Evolutionary conservation across 2,113 vertebrate species (phyloP).

Genomic region (Megalops atlanticus): DNA sequence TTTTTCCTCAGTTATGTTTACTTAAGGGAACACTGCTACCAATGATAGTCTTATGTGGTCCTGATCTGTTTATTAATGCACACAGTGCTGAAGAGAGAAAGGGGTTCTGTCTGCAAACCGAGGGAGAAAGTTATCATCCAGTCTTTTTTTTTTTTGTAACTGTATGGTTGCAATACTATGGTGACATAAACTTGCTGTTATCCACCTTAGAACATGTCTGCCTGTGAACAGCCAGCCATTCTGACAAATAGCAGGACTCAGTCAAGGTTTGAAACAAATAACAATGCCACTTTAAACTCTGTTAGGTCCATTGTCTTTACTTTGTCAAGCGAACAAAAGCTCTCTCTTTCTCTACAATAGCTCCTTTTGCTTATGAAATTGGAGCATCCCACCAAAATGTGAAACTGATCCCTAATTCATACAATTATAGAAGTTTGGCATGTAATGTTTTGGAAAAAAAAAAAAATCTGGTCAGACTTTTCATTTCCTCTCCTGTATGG

Average conservation of each 20-base stretch:
- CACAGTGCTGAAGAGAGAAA: conserved; percentile 54
- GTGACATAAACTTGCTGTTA: conserved; percentile 64
- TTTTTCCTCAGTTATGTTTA: too few species aligned
- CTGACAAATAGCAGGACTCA: conserved; percentile 63
- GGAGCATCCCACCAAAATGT: conserved; percentile 61
- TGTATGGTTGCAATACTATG: conserved; percentile 63
- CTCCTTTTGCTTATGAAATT: conserved; percentile 57
- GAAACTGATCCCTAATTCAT: conserved; percentile 73
- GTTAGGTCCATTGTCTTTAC: conserved; percentile 72
- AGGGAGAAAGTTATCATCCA: conserved; percentile 68
- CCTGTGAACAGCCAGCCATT: conserved; percentile 47
- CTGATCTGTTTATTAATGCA: not conserved
- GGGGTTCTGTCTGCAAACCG: conserved; percentile 63
- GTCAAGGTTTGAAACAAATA: conserved; percentile 67
- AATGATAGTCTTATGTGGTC: too few species aligned
- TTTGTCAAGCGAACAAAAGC: conserved; percentile 67
- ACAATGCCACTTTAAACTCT: conserved; percentile 70
- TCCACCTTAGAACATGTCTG: conserved; percentile 59
- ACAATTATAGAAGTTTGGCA: conserved; percentile 70
- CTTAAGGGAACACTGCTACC: not conserved
- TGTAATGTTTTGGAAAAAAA: conserved; percentile 48
- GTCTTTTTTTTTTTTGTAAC: conserved; percentile 65
- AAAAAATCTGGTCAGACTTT: conserved; percentile 69
- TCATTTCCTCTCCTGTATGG: conserved; percentile 63
- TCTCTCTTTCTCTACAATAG: conserved; percentile 55